Evolutionary conservation across 2,888 invertebrate species (phyloP), one percentile per base, ranked within the genome.

Genomic region (Thymelicus acteon): DNA sequence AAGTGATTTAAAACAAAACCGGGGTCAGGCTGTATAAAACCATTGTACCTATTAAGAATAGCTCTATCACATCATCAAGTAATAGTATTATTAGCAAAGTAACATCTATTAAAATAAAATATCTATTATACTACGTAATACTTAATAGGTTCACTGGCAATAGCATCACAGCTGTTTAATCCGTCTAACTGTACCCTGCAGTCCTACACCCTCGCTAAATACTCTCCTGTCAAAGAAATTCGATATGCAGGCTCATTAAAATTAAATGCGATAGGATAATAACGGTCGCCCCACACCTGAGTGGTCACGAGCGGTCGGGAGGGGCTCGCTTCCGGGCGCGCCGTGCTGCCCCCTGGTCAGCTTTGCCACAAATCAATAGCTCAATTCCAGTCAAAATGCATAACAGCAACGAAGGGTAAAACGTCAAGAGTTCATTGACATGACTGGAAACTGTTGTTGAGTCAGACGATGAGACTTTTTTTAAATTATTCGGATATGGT

Each of bases 241-340:
- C n/a, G 66, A 72, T 69, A 72, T 60, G 65, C 58, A 24, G 19
- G 49, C 58, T 70, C 64, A 58, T 72, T 65, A 69, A 62, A 66
- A 66, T 62, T 66, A 52, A 70, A 72, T 63, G 54, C 37, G 60
- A 66, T 60, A 65, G 66, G 67, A 71, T 63, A 69, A 73, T 72
- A 74, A 75, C 73, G 60, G 67, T 72, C 72, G 70, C 73, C 75
- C 72, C 71, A 73, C 72, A 69, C 69, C 69, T 69, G 63, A 69
- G 54, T 72, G 68, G 67, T 71, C 72, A 71, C 70, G 66, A 84
- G 85, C 82, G 82, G 84, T 80, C 74, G 70, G 81, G 85, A 75
- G 84, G 85, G 82, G 78, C 78, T 77, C 75, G 79, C 82, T 88
- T 91, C 90, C 91, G 19, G 19, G 90, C 80, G 72, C 73, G 76